Conservation (phyloP, 2,113 vertebrate species). For the Paradoxurus hermaphroditus region DNA sequence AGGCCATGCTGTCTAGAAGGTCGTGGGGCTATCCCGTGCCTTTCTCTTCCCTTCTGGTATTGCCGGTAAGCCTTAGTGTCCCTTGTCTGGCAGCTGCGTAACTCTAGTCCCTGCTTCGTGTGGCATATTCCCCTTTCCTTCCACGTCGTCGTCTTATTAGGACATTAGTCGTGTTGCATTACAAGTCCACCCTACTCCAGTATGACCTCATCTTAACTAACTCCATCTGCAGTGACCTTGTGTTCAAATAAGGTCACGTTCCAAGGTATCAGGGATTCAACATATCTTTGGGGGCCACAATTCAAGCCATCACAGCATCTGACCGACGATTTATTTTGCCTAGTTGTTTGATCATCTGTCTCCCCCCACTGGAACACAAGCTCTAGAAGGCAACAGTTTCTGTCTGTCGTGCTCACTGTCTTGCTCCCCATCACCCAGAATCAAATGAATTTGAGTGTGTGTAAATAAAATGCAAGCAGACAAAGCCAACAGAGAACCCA, state of each 20-base stretch:
- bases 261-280: not conserved
- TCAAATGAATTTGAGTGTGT: not conserved
- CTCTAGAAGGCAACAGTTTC: not conserved
- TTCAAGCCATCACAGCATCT: not conserved
- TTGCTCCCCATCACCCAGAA: not conserved
- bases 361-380: not conserved
- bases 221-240: not conserved
- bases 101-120: not conserved
- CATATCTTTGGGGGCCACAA: not conserved
- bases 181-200: not conserved
- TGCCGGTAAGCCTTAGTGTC: fast-evolving
- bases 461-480: not conserved
- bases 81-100: not conserved
- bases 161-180: not conserved
- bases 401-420: not conserved
- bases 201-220: not conserved
- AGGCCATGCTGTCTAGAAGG: not conserved
- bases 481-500: not conserved
- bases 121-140: not conserved
- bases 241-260: not conserved
- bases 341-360: not conserved
- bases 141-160: not conserved
- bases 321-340: not conserved
- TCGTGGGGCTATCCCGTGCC: not conserved
- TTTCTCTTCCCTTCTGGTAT: not conserved